Evolutionary conservation across 2,797 vertebrate species (phyloP), one percentile per base, ranked within the genome.

Genomic region (Phoxinus dragarum): DNA sequence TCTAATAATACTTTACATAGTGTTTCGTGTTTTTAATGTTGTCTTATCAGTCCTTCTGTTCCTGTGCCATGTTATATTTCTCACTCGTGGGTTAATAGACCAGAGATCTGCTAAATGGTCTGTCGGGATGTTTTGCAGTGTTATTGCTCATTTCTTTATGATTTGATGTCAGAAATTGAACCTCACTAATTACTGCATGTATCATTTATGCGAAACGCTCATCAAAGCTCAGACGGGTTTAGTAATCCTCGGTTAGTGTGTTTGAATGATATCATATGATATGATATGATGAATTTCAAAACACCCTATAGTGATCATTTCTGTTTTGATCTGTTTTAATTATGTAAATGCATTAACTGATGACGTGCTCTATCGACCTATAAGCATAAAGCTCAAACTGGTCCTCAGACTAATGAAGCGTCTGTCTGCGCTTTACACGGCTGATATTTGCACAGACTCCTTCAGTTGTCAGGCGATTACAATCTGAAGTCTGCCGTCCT

Each of bases 371-470:
- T 54, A 5, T 88, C 19, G 61, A 40, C 56, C 40, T 75, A 8
- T 66, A 52, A 19, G 67, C 56, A 54, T 54, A 68, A 40, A 86
- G 72, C 68, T 42, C 34, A 75, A 16, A 71, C 72, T 47, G 31
- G 40, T 61, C 85, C 73, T 77, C 23, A 19, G 36, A 68, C 49
- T 80, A 21, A 52, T 42, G 36, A 42, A 80, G 88, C 67, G 5
- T 12, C 2, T 3, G 23, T 79, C 21, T 78, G 80, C 9, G 19
- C 49, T 59, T 67, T 86, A 87, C 85, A 85, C 85, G 85, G 72
- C 52, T 86, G 80, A 85, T 78, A 78, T 81, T 80, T 56, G 79
- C 74, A 78, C 67, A 34, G 38, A 27, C 31, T 52, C 47, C n/a
- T 54, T 76, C 34, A n/a, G 54, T 40, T 40, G 69, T 64, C 84